Conservation (phyloP, 2,888 invertebrate species). For the Luperina testacea region DNA sequence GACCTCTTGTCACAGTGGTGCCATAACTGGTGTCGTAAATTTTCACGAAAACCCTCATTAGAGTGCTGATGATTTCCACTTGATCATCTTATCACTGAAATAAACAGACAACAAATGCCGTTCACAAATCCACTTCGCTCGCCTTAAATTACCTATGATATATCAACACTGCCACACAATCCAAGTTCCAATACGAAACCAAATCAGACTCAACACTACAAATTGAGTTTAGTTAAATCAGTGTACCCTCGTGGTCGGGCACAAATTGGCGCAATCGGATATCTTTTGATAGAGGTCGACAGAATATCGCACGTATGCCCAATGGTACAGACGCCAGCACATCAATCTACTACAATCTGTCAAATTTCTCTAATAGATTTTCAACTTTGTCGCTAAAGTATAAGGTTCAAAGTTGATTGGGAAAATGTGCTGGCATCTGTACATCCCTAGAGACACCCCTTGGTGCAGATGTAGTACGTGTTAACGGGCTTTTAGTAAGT, state of each 20-base stretch:
- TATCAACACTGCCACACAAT: not conserved
- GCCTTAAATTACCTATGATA: not conserved
- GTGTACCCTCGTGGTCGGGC: not conserved
- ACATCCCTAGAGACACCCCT: not conserved
- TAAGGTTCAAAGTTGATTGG: too few species aligned
- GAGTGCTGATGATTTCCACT: too few species aligned
- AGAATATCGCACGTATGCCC: constrained; percentile 17
- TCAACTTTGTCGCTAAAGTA: too few species aligned
- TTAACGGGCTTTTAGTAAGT: not conserved
- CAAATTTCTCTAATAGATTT: too few species aligned
- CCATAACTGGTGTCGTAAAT: too few species aligned
- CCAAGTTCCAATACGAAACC: not conserved
- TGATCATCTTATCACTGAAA: not conserved
- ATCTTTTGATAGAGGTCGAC: constrained; percentile 47
- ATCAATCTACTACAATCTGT: too few species aligned
- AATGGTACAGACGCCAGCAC: not conserved
- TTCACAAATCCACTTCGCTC: not conserved
- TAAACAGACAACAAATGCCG: not conserved
- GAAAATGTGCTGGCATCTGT: too few species aligned
- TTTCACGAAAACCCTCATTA: too few species aligned
- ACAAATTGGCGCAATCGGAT: constrained; percentile 43
- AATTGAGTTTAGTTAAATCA: constrained; percentile 28
- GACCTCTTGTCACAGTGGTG: too few species aligned
- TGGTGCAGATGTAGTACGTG: not conserved
- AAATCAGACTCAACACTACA: constrained; percentile 10